Conservation (phyloP, 2,113 vertebrate genomes). For the Chaetodon trifascialis region DNA sequence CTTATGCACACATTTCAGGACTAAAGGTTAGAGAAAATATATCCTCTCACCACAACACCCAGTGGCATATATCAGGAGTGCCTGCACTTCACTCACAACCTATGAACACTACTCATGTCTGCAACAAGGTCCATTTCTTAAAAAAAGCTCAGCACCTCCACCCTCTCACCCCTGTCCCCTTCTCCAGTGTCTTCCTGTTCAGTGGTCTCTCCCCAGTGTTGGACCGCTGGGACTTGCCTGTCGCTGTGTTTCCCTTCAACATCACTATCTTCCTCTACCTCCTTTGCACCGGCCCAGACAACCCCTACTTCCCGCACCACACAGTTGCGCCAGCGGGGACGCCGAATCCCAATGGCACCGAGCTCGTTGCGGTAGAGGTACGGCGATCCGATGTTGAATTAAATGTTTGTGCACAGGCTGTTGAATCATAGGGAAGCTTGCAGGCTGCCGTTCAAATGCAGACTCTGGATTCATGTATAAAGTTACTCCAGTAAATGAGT, state of each 20-base stretch:
- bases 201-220: conserved; percentile 76
- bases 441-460: neutral
- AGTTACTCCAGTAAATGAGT: neutral
- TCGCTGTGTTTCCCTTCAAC: conserved; percentile 84
- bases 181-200: conserved; percentile 79
- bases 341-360: conserved; percentile 66
- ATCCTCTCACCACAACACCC: no score
- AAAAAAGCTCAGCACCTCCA: neutral
- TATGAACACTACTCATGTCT: neutral
- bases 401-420: neutral
- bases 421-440: neutral
- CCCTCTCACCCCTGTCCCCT: neutral
- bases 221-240: conserved; percentile 80
- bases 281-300: conserved; percentile 75
- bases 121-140: neutral
- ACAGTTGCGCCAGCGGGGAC: conserved; percentile 42
- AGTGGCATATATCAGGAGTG: no score
- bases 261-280: conserved; percentile 80
- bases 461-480: neutral
- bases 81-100: neutral
- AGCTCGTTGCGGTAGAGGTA: conserved; percentile 73
- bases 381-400: neutral
- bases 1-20: no score
- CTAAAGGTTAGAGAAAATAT: neutral
- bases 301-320: conserved; percentile 80